A percentile compares a stretch with the other conserved stretches of the same genome.
Evolutionary conservation across 1,140 invertebrate species (phyloP).

Genomic region (Pygmarrhopalites habei): DNA sequence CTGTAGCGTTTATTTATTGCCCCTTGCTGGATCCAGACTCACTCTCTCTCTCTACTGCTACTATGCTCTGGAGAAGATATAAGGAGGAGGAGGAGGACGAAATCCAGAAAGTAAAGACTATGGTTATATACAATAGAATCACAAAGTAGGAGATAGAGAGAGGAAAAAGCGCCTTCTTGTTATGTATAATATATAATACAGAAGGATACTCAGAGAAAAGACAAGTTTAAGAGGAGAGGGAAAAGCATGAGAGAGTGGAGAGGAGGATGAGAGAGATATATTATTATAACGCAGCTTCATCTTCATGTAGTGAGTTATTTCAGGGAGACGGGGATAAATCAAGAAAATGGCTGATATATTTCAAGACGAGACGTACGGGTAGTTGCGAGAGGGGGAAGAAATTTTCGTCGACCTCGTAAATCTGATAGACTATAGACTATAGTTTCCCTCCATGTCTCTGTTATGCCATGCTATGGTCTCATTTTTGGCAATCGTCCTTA

Average conservation of each 20-base stretch:
- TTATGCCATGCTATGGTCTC: slow-evolving; percentile 1
- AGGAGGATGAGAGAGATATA: slow-evolving; percentile 10
- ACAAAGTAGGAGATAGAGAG: too few species aligned
- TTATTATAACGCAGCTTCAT: slow-evolving; percentile 1
- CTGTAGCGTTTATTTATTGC: too few species aligned
- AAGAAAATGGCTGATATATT: slow-evolving; percentile 19
- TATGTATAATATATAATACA: too few species aligned
- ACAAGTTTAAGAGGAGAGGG: too few species aligned
- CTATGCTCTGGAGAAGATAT: too few species aligned
- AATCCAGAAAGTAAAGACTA: too few species aligned
- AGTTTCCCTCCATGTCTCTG: not conserved
- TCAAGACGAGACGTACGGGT: slow-evolving; percentile 12
- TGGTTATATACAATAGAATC: too few species aligned
- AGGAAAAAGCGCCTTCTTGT: too few species aligned
- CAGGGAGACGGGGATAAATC: slow-evolving; percentile 13
- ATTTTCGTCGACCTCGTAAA: slow-evolving; percentile 19
- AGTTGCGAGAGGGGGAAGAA: slow-evolving; percentile 6
- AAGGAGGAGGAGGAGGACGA: too few species aligned
- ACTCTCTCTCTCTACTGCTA: too few species aligned
- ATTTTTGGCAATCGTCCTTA: slow-evolving; percentile 19
- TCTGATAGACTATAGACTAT: slow-evolving; percentile 18
- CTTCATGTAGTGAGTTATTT: slow-evolving; percentile 21
- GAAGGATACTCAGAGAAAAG: too few species aligned
- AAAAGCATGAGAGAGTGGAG: not conserved
- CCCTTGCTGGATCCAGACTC: too few species aligned